A percentile compares a stretch with the other conserved stretches of the same genome.
Evolutionary conservation across 2,113 vertebrate species (phyloP).

Genomic region (Himantopus leucocephalus): DNA sequence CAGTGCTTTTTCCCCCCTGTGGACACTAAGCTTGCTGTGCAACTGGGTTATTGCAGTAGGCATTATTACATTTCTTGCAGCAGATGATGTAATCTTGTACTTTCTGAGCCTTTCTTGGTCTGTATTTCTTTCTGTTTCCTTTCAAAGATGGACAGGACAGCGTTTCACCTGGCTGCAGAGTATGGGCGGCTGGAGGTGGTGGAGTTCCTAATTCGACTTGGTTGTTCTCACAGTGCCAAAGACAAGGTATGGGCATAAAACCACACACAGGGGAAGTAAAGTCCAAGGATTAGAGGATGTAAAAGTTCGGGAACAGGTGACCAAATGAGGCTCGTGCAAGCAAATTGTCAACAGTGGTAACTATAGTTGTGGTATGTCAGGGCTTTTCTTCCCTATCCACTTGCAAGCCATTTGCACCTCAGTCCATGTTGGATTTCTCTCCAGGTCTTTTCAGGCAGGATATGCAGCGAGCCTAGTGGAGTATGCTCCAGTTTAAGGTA

Average conservation of each 20-base stretch:
- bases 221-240: slow-evolving; percentile 79
- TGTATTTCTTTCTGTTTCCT: background rate
- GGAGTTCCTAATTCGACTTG: slow-evolving; percentile 83
- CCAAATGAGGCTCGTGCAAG: background rate
- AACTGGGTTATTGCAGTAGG: background rate
- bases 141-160: slow-evolving; percentile 78
- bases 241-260: slow-evolving; percentile 80
- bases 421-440: background rate
- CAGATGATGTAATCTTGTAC: background rate
- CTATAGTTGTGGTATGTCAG: background rate
- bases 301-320: background rate
- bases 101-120: background rate
- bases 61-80: background rate
- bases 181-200: slow-evolving; percentile 79
- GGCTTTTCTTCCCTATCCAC: background rate
- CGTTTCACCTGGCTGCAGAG: slow-evolving; percentile 84
- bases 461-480: background rate
- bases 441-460: background rate
- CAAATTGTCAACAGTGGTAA: background rate
- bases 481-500: background rate
- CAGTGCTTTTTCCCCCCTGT: background rate
- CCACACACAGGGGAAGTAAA: background rate
- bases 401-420: background rate
- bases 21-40: background rate
- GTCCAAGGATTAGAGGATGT: background rate